phyloP scores from a whole-genome alignment of 2,888 invertebrate species.

The Neoaliturus tenellus region DNA sequence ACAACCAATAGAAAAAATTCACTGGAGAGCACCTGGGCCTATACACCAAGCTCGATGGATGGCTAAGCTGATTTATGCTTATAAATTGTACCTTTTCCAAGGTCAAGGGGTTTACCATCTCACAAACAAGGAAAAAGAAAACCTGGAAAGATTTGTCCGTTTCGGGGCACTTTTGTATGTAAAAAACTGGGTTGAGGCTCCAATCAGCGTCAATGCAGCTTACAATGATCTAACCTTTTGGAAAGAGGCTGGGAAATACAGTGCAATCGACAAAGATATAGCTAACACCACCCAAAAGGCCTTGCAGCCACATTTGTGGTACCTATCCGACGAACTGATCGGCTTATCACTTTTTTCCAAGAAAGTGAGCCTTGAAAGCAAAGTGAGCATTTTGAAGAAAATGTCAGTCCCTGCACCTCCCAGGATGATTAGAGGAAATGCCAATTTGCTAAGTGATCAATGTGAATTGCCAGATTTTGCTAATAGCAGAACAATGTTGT shows the following conservation, averaged over 20 bases:
- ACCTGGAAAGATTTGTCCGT: not conserved
- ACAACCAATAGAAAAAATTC: not conserved
- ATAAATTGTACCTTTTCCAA: slow-evolving; percentile 34
- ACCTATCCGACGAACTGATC: slow-evolving; percentile 17
- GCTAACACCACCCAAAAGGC: not conserved
- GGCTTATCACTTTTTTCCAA: slow-evolving; percentile 25
- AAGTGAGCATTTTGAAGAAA: slow-evolving; percentile 5
- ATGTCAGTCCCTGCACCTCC: slow-evolving; percentile 29
- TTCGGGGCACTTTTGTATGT: slow-evolving; percentile 5
- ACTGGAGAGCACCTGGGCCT: slow-evolving; percentile 21
- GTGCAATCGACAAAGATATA: not conserved
- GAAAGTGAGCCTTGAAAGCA: slow-evolving; percentile 15
- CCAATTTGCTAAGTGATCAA: slow-evolving; percentile 24
- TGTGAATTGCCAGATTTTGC: slow-evolving; percentile 36
- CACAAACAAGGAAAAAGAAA: slow-evolving; percentile 16
- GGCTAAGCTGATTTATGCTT: slow-evolving; percentile 37
- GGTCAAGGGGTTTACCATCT: slow-evolving; percentile 11
- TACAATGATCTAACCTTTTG: not conserved
- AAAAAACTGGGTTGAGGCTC: slow-evolving; percentile 1
- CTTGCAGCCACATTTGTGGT: slow-evolving; percentile 12
- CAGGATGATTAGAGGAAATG: slow-evolving; percentile 30
- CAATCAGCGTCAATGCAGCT: not conserved
- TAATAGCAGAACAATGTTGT: slow-evolving; percentile 38
- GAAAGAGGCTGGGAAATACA: slow-evolving; percentile 4
- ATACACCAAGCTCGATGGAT: slow-evolving; percentile 25